Base-by-base conservation (phyloP, 2,888 invertebrate species). In the Lithophane ornitopus region DNA sequence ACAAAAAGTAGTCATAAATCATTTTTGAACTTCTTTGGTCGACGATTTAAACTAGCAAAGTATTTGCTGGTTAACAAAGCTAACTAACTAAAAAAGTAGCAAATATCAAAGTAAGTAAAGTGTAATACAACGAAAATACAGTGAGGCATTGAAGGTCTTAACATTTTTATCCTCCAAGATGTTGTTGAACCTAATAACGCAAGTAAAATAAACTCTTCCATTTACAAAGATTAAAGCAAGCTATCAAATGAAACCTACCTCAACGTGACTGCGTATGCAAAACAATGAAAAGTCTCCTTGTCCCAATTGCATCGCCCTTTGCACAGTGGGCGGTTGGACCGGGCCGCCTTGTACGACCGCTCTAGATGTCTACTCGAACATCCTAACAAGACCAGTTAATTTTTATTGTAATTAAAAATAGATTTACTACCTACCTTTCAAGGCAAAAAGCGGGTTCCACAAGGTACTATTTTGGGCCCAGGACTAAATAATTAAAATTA, bases 261-360 rank as follows among this genome's bases (percentile, higher is more conserved):
- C 54, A 76, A 78, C 68, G 74, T 76, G 78, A 81, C 81, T 82
- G 70, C 81, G 82, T 82, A 86, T 85, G 84, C 79, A 85, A 82
- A 85, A 89, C 88, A 91, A 91, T 87, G 89, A 90, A 89, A 91
- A 87, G 88, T 88, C 85, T 84, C 90, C 91, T 89, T 91, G 92
- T 86, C 87, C 91, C 89, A 91, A 91, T 91, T 92, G 89, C 85
- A 79, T 81, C 78, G 88, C 90, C 91, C 90, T 91, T 90, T 87
- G 76, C 82, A 72, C 52, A 80, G 87, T 85, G 81, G 85, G 85
- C 74, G 87, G 83, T 59, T 49, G 77, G 69, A 85, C 88, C 79
- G 76, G 88, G 84, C 86, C 76, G 82, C 83, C 89, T 83, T 88
- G 87, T 84, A 62, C 83, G 69, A 76, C 67, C 80, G 74, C 78